A percentile compares a stretch with the other conserved stretches of the same genome.
Evolutionary conservation across 2,888 invertebrate species (phyloP).

Genomic region (Rhagophthalmus giganteus): DNA sequence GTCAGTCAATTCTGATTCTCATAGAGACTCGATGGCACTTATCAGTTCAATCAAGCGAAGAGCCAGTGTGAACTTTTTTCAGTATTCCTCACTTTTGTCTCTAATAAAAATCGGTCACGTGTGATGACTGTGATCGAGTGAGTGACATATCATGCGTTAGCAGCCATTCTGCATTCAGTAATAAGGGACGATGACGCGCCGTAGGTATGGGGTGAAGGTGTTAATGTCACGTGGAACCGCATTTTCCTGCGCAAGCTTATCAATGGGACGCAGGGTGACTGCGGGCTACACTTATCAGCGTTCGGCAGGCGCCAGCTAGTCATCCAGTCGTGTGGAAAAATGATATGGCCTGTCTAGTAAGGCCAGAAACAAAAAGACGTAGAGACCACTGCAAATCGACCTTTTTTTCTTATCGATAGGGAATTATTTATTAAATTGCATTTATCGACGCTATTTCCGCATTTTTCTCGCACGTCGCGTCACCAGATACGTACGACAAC

Average conservation of each 20-base stretch:
- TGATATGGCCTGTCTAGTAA: slow-evolving; percentile 54
- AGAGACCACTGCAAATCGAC: background rate
- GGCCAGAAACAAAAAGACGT: slow-evolving; percentile 12
- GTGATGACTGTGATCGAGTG: slow-evolving; percentile 48
- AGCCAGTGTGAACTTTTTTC: slow-evolving; percentile 31
- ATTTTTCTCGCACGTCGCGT: no score
- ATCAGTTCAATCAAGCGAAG: slow-evolving; percentile 38
- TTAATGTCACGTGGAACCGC: slow-evolving; percentile 41
- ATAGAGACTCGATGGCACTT: slow-evolving; percentile 31
- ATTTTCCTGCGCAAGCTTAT: slow-evolving; percentile 49
- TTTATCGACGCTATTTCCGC: no score
- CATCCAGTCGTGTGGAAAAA: slow-evolving; percentile 63
- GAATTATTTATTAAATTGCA: no score
- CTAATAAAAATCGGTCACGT: slow-evolving; percentile 54
- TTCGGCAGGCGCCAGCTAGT: slow-evolving; percentile 51
- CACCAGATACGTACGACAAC: no score
- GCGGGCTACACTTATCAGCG: slow-evolving; percentile 55
- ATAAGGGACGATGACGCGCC: slow-evolving; percentile 27
- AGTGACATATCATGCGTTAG: slow-evolving; percentile 53
- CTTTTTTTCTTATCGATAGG: background rate
- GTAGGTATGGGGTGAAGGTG: slow-evolving; percentile 29
- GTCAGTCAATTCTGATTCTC: slow-evolving; percentile 30
- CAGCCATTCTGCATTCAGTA: slow-evolving; percentile 48
- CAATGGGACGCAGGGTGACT: slow-evolving; percentile 53
- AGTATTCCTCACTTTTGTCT: slow-evolving; percentile 39